Percentiles rank a stretch among this genome's conserved stretches.
phyloP scores from a whole-genome alignment of 2,113 vertebrate species.

The Lipotes vexillifer region DNA sequence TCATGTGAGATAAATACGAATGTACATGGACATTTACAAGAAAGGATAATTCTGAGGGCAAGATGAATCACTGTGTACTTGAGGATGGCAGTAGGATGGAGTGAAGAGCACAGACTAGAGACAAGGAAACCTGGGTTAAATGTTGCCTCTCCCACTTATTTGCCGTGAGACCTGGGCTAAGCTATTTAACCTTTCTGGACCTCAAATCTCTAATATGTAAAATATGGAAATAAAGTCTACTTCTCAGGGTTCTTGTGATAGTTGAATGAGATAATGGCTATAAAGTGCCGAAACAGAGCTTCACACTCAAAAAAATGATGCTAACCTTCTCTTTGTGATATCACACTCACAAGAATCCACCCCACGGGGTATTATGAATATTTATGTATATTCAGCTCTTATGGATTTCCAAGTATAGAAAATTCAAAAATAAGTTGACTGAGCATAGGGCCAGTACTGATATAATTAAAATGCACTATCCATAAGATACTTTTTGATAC shows the following conservation, averaged over 20 bases:
- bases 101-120: accelerated
- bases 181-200: not conserved
- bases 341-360: accelerated
- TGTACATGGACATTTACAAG: accelerated
- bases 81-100: too few relatives aligned
- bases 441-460: not conserved
- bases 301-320: not conserved
- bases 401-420: not conserved
- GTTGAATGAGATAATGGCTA: not conserved
- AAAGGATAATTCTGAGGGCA: not conserved
- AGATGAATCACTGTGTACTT: accelerated
- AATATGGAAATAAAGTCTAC: not conserved
- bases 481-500: not conserved
- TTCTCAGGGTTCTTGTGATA: not conserved
- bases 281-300: not conserved
- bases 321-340: not conserved
- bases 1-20: accelerated
- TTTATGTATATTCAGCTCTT: not conserved
- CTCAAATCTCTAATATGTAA: not conserved
- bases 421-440: not conserved
- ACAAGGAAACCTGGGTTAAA: not conserved
- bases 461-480: not conserved
- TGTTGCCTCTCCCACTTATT: too few relatives aligned
- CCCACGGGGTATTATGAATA: too few relatives aligned
- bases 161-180: not conserved